A percentile compares a stretch with the other conserved stretches of the same genome.
These are phyloP conservation scores for Phyllotreta cruciferae DNA, from an alignment of 2,888 invertebrate species.

Conservation along the genomic window DNA sequence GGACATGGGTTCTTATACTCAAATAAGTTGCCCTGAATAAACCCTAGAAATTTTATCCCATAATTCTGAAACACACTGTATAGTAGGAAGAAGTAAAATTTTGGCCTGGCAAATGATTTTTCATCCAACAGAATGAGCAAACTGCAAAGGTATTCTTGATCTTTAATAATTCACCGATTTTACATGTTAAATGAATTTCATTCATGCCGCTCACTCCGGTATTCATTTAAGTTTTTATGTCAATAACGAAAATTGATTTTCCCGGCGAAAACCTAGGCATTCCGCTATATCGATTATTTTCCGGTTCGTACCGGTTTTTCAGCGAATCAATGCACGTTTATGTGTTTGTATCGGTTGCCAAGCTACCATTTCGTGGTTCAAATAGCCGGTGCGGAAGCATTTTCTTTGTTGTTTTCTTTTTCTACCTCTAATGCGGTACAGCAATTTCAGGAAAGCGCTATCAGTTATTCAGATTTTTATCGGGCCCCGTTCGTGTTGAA, in stretches of 20 bases:
- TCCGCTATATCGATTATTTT: slow-evolving; percentile 56
- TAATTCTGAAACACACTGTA: no score
- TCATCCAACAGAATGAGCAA: no score
- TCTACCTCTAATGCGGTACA: slow-evolving; percentile 52
- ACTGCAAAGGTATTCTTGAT: slow-evolving; percentile 1
- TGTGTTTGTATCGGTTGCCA: slow-evolving; percentile 58
- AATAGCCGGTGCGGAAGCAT: slow-evolving; percentile 51
- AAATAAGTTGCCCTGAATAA: no score
- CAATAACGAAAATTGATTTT: slow-evolving; percentile 52
- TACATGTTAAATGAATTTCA: slow-evolving; percentile 32
- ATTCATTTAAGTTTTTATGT: slow-evolving; percentile 40
- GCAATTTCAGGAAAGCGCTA: slow-evolving; percentile 50
- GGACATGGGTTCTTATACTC: no score
- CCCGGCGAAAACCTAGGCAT: slow-evolving; percentile 52
- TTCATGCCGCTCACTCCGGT: slow-evolving; percentile 30
- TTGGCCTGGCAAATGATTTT: no score
- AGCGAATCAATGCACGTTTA: slow-evolving; percentile 57
- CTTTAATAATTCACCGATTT: slow-evolving; percentile 17
- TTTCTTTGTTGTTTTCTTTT: slow-evolving; percentile 53
- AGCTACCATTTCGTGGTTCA: slow-evolving; percentile 51
- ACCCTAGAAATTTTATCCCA: no score
- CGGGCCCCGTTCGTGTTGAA: slow-evolving; percentile 38
- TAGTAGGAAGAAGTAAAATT: no score
- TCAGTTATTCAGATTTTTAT: slow-evolving; percentile 46
- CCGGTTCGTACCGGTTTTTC: slow-evolving; percentile 54